Base-by-base conservation (phyloP, 2,888 invertebrate species). In the Aproaerema taeniolella region DNA sequence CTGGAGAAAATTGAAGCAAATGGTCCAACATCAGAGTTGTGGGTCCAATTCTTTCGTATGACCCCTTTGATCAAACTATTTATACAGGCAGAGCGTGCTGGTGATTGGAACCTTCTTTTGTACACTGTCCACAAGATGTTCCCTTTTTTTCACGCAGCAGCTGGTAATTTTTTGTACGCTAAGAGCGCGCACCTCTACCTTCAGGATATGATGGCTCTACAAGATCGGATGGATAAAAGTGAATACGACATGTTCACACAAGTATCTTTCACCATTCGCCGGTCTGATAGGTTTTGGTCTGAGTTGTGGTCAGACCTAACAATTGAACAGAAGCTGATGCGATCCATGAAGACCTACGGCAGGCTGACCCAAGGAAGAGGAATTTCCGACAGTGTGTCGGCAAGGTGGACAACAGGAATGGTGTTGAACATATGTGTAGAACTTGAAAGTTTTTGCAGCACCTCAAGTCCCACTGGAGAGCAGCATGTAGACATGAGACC, bases 111-210 rank as follows among this genome's bases (percentile, higher is more conserved):
- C 12, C 30, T 30, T 13, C 30, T 5, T 10, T 13, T 30, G 2
- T 11, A 30, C 6, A 12, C 11, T 5, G 10, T 30, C 5, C 4
- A 6, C 2, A 30, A 12, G 10, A 31, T 31, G 31, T 14, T 40
- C 12, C 40, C 40, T 20, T 40, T 29, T 15, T 35, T 40, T 31
- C 35, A 40, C 8, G 20, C 35, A 12, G 12, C 31, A 2, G n/a
- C n/a, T n/a, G 35, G 55, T 25, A 20, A 38, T 49, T 37, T 37
- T 11, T 11, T 4, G 9, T 37, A 37, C 53, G 57, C 59, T 9
- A 61, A 56, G 46, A 45, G 38, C 14, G 41, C 40, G 1, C 24
- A 38, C n/a, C 31, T 49, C 13, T 49, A 47, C 20, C n/a, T 60
- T 42, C 52, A 56, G 47, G 55, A 44, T 50, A 32, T 46, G 49